Base-by-base conservation (phyloP, 2,888 invertebrate species). In the Fragum whitleyi region DNA sequence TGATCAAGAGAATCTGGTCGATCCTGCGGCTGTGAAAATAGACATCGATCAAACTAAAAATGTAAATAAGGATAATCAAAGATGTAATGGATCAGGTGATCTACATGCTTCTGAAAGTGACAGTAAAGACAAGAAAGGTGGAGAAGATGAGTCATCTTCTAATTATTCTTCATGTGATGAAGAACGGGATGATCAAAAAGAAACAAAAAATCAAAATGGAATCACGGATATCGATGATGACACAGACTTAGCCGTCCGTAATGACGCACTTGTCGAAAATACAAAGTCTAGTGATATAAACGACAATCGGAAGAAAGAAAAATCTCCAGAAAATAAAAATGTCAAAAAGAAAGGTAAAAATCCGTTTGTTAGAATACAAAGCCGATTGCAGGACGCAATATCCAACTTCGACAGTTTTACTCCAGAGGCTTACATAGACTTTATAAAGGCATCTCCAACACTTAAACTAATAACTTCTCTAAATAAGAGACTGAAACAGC, bases 401-500 rank as follows among this genome's bases (percentile, higher is more conserved):
- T 82, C 90, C 26, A 91, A 92, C 61, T 83, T 92, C 39, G 90
- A 90, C 23, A 83, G 87, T 1, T 91, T 90, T 70, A 87, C 89
- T n/a, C 90, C 92, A 1, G 91, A 90, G 39, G 86, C 91, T 9
- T 88, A 84, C 51, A 88, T 92, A 7, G 80, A 87, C n/a, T 77
- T 92, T 36, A 71, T 92, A 59, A 84, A 86, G 42, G 67, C 61
- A 39, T 83, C 86, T 7, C 91, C 92, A 5, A 81, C 85, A 55
- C 81, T 91, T 53, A 88, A 90, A 69, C 88, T 86, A 9, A 87
- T 90, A 39, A 69, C 88, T 9, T 88, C 92, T 2, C 79, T 93
- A n/a, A 91, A 92, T 75, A 88, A 87, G 78, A 92, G 92, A 78
- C 79, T 93, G 28, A 91, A 88, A 65, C 75, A 81, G 2, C 87